A percentile compares a stretch with the other conserved stretches of the same genome.
phyloP scores from a whole-genome alignment of 2,113 vertebrate species.

The Hiodon tergisus region DNA sequence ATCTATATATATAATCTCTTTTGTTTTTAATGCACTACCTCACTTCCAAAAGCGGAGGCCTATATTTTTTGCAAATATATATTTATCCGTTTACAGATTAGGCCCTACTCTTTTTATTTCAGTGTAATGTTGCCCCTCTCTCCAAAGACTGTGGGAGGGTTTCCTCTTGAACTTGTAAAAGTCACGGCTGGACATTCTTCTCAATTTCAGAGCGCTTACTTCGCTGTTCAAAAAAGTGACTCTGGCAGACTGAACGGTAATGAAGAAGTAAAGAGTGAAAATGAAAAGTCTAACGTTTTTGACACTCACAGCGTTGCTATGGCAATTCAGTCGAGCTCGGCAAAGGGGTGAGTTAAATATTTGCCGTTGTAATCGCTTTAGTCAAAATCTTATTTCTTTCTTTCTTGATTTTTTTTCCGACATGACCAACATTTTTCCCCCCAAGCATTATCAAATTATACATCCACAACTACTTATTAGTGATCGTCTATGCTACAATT shows the following conservation, averaged over 20 bases:
- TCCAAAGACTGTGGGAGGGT: slow-evolving; percentile 25
- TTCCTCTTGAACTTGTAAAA: slow-evolving; percentile 46
- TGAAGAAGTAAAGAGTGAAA: slow-evolving; percentile 30
- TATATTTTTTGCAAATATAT: not conserved
- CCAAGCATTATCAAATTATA: not conserved
- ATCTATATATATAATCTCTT: too few species aligned
- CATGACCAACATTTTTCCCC: not conserved
- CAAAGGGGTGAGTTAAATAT: slow-evolving; percentile 62
- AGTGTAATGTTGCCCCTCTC: not conserved
- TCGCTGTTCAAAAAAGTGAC: slow-evolving; percentile 19
- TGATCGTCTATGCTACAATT: not conserved
- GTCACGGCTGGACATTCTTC: slow-evolving; percentile 36
- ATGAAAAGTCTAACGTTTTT: slow-evolving; percentile 46
- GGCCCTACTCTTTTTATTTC: not conserved
- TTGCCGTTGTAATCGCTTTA: slow-evolving; percentile 13
- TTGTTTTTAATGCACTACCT: not conserved
- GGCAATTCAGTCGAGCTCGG: slow-evolving; percentile 55
- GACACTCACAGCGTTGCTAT: slow-evolving; percentile 51
- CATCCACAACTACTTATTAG: not conserved
- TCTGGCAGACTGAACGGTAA: slow-evolving; percentile 14
- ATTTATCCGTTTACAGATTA: not conserved
- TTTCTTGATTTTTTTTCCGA: not conserved
- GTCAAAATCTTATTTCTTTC: not conserved
- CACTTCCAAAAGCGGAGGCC: not conserved
- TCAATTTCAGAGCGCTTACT: slow-evolving; percentile 10